A percentile compares a stretch with the other conserved stretches of the same genome.
Conservation (phyloP, 2,113 vertebrate species). For the Mormoops blainvillei region DNA sequence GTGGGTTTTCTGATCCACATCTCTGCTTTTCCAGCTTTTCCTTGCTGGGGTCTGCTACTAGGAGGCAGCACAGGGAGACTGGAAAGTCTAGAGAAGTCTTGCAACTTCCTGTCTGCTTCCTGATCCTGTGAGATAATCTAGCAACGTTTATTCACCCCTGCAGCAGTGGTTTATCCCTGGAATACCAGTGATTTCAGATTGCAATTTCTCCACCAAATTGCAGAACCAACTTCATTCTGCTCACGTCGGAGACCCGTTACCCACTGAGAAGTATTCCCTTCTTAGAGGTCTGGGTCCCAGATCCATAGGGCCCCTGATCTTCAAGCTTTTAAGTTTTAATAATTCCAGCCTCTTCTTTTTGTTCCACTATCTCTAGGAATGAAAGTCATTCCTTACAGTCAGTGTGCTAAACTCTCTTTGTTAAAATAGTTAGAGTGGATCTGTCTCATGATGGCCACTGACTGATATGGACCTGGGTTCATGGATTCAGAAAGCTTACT, state of each 20-base stretch:
- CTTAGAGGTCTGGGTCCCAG: background rate
- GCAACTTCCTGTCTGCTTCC: background rate
- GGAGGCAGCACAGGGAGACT: background rate
- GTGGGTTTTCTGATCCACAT: background rate
- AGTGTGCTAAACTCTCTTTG: background rate
- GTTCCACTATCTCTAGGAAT: background rate
- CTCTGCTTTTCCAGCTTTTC: background rate
- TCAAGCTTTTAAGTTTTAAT: background rate
- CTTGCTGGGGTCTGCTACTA: background rate
- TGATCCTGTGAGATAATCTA: background rate
- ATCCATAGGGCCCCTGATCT: background rate
- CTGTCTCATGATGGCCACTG: background rate
- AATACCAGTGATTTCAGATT: background rate
- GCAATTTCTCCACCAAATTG: background rate
- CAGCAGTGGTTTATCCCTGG: background rate
- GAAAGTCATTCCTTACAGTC: background rate
- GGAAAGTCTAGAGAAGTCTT: background rate
- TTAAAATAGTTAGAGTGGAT: background rate
- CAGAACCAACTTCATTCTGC: background rate
- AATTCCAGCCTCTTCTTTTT: background rate
- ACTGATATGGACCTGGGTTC: conserved; percentile 54
- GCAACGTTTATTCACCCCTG: too few relatives aligned
- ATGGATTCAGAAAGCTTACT: conserved; percentile 87
- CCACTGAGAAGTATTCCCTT: background rate
- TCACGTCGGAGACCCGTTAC: background rate